Evolutionary conservation across 1,140 invertebrate genomes (phyloP).

Genomic region (Aphelinus atriplicis): DNA sequence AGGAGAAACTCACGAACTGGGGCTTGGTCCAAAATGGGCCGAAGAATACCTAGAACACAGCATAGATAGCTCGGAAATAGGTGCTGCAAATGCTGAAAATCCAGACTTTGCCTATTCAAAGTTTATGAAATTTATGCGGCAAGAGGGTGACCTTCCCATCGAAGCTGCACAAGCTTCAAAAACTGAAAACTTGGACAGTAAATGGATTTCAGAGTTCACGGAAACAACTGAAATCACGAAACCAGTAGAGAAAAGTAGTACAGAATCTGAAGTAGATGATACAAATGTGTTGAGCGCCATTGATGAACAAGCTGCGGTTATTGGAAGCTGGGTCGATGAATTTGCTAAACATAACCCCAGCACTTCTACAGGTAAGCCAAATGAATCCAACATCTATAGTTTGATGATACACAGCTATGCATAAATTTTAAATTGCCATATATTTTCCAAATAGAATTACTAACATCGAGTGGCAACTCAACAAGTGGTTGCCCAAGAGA

Average conservation of each 20-base stretch:
- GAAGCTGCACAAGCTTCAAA: conserved; percentile 58
- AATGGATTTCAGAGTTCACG: conserved; percentile 64
- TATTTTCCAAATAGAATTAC: conserved; percentile 41
- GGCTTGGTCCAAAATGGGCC: conserved; percentile 69
- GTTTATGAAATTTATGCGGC: conserved; percentile 88
- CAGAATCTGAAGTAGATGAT: conserved; percentile 55
- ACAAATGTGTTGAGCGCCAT: conserved; percentile 45
- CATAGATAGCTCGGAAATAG: conserved; percentile 50
- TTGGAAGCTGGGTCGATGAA: conserved; percentile 58
- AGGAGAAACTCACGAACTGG: conserved; percentile 60
- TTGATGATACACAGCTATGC: neutral
- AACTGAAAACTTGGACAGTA: conserved; percentile 55
- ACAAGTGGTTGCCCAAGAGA: conserved; percentile 36
- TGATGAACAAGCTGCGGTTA: conserved; percentile 52
- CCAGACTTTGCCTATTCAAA: conserved; percentile 78
- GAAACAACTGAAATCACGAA: conserved; percentile 45
- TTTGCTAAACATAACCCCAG: conserved; percentile 51
- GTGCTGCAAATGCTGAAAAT: conserved; percentile 67
- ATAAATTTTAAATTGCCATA: conserved; percentile 38
- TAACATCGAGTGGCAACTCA: conserved; percentile 31
- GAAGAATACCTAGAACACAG: conserved; percentile 71
- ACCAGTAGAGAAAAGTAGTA: conserved; percentile 50
- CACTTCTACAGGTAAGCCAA: conserved; percentile 33
- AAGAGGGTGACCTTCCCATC: conserved; percentile 73
- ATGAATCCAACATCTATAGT: neutral